A percentile compares a stretch with the other conserved stretches of the same genome.
Evolutionary conservation across 2,113 vertebrate species (phyloP).

Genomic region (Orthonyx spaldingii): DNA sequence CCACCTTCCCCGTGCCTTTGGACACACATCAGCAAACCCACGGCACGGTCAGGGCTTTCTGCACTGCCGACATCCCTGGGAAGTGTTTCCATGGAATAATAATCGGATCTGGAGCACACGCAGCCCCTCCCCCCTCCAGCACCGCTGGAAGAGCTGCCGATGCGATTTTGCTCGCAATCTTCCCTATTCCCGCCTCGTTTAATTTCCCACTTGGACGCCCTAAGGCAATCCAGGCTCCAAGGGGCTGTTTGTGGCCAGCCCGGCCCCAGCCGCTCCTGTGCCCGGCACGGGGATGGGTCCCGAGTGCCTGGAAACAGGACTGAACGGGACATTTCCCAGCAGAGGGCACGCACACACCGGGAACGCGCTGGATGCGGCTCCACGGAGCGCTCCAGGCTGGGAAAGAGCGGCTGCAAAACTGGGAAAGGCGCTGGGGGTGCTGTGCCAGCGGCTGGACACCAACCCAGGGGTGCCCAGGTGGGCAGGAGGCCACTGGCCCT

Average conservation of each 20-base stretch:
- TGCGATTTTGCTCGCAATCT: background rate
- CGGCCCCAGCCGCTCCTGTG: no score
- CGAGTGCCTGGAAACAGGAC: background rate
- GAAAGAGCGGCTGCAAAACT: background rate
- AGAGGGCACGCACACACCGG: background rate
- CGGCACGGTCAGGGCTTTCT: accelerated
- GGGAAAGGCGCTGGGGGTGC: background rate
- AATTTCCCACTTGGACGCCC: no score
- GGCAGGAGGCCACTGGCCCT: background rate
- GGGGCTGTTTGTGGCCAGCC: no score
- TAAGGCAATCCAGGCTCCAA: no score
- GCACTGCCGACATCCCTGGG: background rate
- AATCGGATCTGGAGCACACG: accelerated
- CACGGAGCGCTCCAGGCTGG: background rate
- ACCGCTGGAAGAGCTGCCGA: background rate
- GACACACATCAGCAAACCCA: accelerated
- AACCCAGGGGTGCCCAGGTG: background rate
- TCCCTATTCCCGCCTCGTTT: background rate
- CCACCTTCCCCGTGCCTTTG: no score
- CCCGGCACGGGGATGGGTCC: no score
- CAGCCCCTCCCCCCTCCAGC: background rate
- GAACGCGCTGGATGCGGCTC: background rate
- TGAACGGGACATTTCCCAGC: background rate
- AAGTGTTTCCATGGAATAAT: accelerated
- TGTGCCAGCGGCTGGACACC: background rate